Evolutionary conservation across 2,888 invertebrate species (phyloP).

Genomic region (Nebria brevicollis): DNA sequence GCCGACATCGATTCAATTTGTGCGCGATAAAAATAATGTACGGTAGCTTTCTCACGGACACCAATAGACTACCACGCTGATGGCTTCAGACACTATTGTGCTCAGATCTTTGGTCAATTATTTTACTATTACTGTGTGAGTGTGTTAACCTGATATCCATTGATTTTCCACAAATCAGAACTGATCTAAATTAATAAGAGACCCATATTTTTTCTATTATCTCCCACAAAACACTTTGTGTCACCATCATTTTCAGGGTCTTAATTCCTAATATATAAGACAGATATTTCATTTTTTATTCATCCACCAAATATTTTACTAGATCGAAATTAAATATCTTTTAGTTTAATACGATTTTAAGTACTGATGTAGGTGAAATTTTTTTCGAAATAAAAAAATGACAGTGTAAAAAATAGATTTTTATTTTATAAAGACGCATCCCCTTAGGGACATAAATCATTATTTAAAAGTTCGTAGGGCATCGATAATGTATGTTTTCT

Average conservation of each 20-base stretch:
- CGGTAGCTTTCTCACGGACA: background rate
- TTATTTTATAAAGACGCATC: background rate
- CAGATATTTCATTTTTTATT: no score
- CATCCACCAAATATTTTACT: no score
- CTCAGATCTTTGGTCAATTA: background rate
- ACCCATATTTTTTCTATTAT: no score
- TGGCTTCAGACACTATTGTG: conserved; percentile 24
- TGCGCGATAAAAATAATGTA: conserved; percentile 29
- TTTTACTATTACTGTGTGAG: conserved; percentile 8
- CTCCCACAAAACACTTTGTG: no score
- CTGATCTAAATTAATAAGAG: no score
- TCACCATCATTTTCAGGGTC: no score
- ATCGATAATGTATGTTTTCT: background rate
- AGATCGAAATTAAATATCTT: no score
- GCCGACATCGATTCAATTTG: conserved; percentile 25
- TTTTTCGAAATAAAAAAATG: background rate
- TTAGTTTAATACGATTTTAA: no score
- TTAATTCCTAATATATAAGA: no score
- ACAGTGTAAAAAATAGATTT: background rate
- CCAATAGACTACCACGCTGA: background rate
- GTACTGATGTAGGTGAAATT: no score
- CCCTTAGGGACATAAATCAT: background rate
- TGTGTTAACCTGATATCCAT: background rate
- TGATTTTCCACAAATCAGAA: no score
- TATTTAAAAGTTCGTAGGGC: background rate